Evolutionary conservation across 2,888 invertebrate species (phyloP).

Genomic region (Leptogaster cylindrica): DNA sequence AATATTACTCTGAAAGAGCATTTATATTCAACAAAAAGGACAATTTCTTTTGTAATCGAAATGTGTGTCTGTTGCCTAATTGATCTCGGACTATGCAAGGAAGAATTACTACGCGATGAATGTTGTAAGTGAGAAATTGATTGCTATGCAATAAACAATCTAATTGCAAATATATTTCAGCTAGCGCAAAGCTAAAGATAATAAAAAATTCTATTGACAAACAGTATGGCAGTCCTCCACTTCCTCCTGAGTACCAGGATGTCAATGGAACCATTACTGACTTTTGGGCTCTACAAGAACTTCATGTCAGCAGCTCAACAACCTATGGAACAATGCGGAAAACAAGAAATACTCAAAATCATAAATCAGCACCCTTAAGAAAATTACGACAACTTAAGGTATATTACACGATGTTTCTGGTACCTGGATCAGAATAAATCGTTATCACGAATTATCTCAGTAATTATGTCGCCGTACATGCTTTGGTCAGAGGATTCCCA

Average conservation of each 20-base stretch:
- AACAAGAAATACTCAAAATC: slow-evolving; percentile 71
- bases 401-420: slow-evolving; percentile 88
- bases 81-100: slow-evolving; percentile 84
- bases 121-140: slow-evolving; percentile 67
- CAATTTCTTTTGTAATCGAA: slow-evolving; percentile 89
- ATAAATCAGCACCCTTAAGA: slow-evolving; percentile 79
- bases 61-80: slow-evolving; percentile 84
- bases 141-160: neutral
- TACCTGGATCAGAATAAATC: slow-evolving; percentile 89
- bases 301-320: slow-evolving; percentile 78
- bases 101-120: slow-evolving; percentile 91
- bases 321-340: slow-evolving; percentile 67
- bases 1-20: slow-evolving; percentile 87
- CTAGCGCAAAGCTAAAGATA: slow-evolving; percentile 85
- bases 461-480: slow-evolving; percentile 95
- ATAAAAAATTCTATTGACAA: slow-evolving; percentile 91
- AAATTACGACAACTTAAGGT: slow-evolving; percentile 86
- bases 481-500: slow-evolving; percentile 64
- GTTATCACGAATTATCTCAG: slow-evolving; percentile 95
- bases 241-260: slow-evolving; percentile 84
- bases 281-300: slow-evolving; percentile 79
- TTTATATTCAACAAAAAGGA: slow-evolving; percentile 77
- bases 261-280: slow-evolving; percentile 92
- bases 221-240: slow-evolving; percentile 76
- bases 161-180: slow-evolving; percentile 52